phyloP scores from a whole-genome alignment of 1,140 invertebrate species.

The Drosophila erecta region DNA sequence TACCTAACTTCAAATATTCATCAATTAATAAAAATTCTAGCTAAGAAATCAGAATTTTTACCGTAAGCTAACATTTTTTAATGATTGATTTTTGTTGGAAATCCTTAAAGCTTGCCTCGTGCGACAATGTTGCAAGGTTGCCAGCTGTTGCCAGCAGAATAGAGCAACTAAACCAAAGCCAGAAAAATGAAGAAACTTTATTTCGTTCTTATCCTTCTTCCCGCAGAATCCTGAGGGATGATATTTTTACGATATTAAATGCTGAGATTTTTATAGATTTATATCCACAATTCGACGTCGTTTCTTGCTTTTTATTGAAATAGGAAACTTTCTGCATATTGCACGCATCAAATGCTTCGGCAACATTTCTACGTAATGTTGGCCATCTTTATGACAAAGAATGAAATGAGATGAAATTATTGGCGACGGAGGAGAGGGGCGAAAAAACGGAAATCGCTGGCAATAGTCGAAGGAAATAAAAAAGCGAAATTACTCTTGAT shows the following conservation, averaged over 20 bases:
- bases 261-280: conserved; percentile 79
- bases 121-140: conserved; percentile 33
- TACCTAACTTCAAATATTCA: too few relatives aligned
- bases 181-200: conserved; percentile 39
- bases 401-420: conserved; percentile 81
- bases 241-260: conserved; percentile 66
- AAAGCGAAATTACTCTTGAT: conserved; percentile 79
- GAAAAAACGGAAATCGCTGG: conserved; percentile 72
- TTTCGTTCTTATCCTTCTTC: conserved; percentile 6
- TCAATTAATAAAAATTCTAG: too few relatives aligned
- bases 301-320: conserved; percentile 72
- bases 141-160: conserved; percentile 45
- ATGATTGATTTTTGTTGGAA: background rate
- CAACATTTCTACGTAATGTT: conserved; percentile 45
- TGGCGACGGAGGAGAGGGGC: conserved; percentile 44
- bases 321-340: conserved; percentile 83
- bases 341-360: conserved; percentile 75
- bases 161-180: conserved; percentile 45
- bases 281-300: conserved; percentile 63
- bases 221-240: conserved; percentile 1
- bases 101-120: conserved; percentile 6
- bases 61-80: background rate
- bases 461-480: conserved; percentile 81
- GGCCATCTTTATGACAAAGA: conserved; percentile 78
- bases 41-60: too few relatives aligned